These are phyloP conservation scores for Oreochromis spilurus DNA, from an alignment of 2,113 vertebrate genomes.

Conservation along the genomic window DNA sequence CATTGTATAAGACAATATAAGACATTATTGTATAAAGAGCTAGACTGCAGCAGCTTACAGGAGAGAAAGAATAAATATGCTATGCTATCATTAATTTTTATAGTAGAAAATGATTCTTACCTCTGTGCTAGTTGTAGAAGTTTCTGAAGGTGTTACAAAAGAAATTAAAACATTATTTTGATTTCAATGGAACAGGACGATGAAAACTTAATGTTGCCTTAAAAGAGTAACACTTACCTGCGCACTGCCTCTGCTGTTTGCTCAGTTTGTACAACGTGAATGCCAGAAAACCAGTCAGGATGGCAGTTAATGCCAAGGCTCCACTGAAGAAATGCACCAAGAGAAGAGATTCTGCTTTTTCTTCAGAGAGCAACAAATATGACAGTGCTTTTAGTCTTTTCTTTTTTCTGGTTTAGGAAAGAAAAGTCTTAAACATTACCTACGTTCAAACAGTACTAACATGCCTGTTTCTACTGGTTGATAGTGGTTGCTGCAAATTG, in stretches of 20 bases:
- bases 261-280: not conserved
- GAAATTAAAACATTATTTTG: not conserved
- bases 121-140: not conserved
- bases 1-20: rapidly evolving
- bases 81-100: not conserved
- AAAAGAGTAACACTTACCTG: not conserved
- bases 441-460: rapidly evolving
- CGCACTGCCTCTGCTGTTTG: not conserved
- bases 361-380: not conserved
- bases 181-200: rapidly evolving
- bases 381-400: rapidly evolving
- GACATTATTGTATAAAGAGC: rapidly evolving
- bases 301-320: not conserved
- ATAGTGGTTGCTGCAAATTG: not conserved
- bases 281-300: not conserved
- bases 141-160: not conserved
- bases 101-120: not conserved
- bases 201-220: not conserved
- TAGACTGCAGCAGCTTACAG: rapidly evolving
- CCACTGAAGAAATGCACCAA: not conserved
- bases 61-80: not conserved
- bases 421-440: not conserved
- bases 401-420: not conserved
- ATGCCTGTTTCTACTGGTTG: not conserved
- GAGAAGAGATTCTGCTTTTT: not conserved